A percentile compares a stretch with the other conserved stretches of the same genome.
These are phyloP conservation scores for Dissostichus mawsoni DNA, from an alignment of 2,113 vertebrate species.

Conservation along the genomic window DNA sequence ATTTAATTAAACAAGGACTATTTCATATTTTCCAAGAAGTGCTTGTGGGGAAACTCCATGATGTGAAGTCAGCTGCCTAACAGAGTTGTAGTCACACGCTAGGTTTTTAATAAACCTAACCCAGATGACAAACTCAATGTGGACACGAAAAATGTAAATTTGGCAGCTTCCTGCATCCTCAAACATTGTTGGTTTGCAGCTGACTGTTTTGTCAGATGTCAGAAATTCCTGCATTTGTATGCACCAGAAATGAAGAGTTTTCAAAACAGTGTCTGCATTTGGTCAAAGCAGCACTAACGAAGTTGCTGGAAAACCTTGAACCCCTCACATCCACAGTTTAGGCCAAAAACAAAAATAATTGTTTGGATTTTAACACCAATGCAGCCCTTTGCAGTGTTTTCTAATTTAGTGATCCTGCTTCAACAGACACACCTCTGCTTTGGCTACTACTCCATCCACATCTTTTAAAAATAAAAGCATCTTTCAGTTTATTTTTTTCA, in stretches of 20 bases:
- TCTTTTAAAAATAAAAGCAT: background rate
- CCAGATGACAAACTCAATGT: constrained; percentile 14
- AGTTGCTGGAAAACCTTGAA: background rate
- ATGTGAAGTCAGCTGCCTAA: constrained; percentile 35
- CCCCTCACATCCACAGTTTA: background rate
- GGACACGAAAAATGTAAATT: constrained; percentile 25
- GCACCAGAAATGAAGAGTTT: background rate
- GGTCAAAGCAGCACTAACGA: background rate
- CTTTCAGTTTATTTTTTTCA: constrained; percentile 1
- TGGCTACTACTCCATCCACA: background rate
- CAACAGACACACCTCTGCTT: background rate
- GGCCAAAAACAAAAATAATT: background rate
- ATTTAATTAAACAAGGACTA: constrained; percentile 18
- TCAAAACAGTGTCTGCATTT: background rate
- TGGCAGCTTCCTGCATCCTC: background rate
- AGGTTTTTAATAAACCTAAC: constrained; percentile 24
- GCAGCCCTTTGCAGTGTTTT: no score
- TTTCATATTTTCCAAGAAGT: constrained; percentile 14
- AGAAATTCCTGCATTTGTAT: constrained; percentile 5
- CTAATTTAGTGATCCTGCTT: background rate
- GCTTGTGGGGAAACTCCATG: constrained; percentile 14
- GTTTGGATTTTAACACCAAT: background rate
- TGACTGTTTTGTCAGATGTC: constrained; percentile 13
- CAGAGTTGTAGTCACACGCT: constrained; percentile 9
- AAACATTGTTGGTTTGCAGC: constrained; percentile 11